Percentiles rank a stretch among this genome's conserved stretches.
These are phyloP conservation scores for Porites evermanni DNA, from an alignment of 92 coral and sea anemone species.

Conservation along the genomic window DNA sequence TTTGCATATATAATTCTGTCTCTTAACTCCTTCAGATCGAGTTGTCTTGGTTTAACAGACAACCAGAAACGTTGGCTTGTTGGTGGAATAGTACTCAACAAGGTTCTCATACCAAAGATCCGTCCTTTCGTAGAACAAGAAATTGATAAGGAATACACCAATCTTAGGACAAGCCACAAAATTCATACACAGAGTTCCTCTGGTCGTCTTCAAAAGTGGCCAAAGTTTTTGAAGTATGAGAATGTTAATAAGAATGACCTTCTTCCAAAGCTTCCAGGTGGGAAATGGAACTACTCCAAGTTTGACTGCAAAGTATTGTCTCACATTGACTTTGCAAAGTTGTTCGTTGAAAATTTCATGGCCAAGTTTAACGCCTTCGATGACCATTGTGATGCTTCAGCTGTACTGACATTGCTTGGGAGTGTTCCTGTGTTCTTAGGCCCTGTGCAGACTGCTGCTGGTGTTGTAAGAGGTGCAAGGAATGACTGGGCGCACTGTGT, in stretches of 20 bases:
- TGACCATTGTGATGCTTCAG: constrained; percentile 57
- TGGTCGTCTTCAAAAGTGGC: constrained; percentile 17
- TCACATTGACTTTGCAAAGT: constrained; percentile 55
- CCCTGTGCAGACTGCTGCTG: constrained; percentile 43
- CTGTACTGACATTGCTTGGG: constrained; percentile 52
- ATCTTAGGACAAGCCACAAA: constrained; percentile 44
- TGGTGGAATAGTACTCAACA: constrained; percentile 73
- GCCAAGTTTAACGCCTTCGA: constrained; percentile 58
- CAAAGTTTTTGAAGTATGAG: constrained; percentile 11
- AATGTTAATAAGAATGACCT: constrained; percentile 25
- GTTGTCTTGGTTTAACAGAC: constrained; percentile 7
- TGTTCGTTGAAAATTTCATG: constrained; percentile 42
- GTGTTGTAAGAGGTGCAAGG: constrained; percentile 38
- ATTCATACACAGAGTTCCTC: constrained; percentile 45
- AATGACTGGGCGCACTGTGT: constrained; percentile 62
- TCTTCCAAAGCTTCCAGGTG: constrained; percentile 41
- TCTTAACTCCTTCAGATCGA: neutral
- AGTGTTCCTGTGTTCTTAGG: constrained; percentile 42
- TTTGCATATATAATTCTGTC: too few relatives aligned
- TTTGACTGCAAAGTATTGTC: constrained; percentile 51
- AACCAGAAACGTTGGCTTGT: constrained; percentile 68
- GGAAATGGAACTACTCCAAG: neutral
- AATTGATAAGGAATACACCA: constrained; percentile 48
- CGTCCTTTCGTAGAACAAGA: constrained; percentile 48
- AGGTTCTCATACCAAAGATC: constrained; percentile 61